Percentiles rank a stretch among this genome's conserved stretches.
Conservation (phyloP, 2,113 vertebrate species). For the Hiodon tergisus region DNA sequence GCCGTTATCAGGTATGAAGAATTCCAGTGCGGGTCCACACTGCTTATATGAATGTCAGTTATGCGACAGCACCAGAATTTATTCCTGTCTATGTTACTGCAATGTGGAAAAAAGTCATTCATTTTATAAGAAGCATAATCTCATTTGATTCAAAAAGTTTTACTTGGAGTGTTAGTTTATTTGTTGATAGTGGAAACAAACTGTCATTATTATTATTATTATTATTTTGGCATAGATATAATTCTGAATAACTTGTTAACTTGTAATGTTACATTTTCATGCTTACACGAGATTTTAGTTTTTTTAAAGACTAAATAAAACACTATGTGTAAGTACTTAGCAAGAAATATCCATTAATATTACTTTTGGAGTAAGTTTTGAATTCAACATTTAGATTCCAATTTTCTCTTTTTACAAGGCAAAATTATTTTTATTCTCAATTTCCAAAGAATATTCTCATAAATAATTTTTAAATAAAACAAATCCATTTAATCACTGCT, state of each 20-base stretch:
- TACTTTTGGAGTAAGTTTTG: background rate
- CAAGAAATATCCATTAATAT: background rate
- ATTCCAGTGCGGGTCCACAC: background rate
- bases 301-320: background rate
- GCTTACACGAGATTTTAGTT: background rate
- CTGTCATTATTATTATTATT: constrained; percentile 14
- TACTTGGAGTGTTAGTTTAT: background rate
- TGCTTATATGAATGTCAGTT: constrained; percentile 2
- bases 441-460: too few relatives aligned
- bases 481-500: constrained; percentile 56
- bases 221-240: background rate
- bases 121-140: constrained; percentile 10
- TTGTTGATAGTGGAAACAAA: background rate
- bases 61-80: constrained; percentile 11
- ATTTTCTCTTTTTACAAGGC: too few relatives aligned
- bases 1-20: constrained; percentile 2
- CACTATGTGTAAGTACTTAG: background rate
- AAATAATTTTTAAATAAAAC: constrained; percentile 51
- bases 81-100: constrained; percentile 12
- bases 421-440: too few relatives aligned
- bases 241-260: too few relatives aligned
- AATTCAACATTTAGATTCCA: too few relatives aligned
- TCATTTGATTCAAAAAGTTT: constrained; percentile 10
- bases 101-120: constrained; percentile 12
- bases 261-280: background rate